Evolutionary conservation across 2,797 vertebrate genomes (phyloP).

Genomic region (Pseudomugil tenellus): DNA sequence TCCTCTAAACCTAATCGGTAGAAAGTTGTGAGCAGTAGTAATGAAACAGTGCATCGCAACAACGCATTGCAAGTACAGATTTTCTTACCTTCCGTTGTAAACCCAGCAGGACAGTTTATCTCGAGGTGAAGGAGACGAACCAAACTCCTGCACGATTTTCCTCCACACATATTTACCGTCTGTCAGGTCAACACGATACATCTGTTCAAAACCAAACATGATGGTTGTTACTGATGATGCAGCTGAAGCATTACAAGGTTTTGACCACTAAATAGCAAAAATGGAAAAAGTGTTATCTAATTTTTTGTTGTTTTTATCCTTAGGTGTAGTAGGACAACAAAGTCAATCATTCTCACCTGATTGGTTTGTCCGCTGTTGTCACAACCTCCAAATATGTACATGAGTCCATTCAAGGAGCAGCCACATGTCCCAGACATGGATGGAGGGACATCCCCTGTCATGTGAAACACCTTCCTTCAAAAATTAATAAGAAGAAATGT

Average conservation of each 20-base stretch:
- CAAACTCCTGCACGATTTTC: constrained; percentile 83
- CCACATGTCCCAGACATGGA: constrained; percentile 94
- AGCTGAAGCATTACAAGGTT: neutral
- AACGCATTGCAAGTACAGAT: neutral
- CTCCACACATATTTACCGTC: constrained; percentile 88
- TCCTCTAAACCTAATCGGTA: constrained; percentile 5
- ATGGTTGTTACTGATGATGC: constrained; percentile 4
- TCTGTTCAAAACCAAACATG: constrained; percentile 79
- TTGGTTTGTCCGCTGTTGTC: constrained; percentile 94
- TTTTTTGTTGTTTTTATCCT: neutral
- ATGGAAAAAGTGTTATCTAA: no score
- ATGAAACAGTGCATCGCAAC: neutral
- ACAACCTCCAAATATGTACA: constrained; percentile 96
- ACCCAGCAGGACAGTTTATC: constrained; percentile 97
- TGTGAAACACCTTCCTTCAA: constrained; percentile 88
- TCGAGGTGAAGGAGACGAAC: constrained; percentile 89
- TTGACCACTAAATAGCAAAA: neutral
- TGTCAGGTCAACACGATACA: constrained; percentile 89
- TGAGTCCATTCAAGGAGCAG: constrained; percentile 85
- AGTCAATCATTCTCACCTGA: constrained; percentile 77
- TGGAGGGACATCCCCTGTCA: constrained; percentile 89
- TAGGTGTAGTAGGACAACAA: neutral
- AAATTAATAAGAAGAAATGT: constrained; percentile 1
- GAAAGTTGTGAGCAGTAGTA: neutral
- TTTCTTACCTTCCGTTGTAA: constrained; percentile 79